Base-by-base conservation (phyloP, 2,888 invertebrate species). In the Eupithecia inturbata region DNA sequence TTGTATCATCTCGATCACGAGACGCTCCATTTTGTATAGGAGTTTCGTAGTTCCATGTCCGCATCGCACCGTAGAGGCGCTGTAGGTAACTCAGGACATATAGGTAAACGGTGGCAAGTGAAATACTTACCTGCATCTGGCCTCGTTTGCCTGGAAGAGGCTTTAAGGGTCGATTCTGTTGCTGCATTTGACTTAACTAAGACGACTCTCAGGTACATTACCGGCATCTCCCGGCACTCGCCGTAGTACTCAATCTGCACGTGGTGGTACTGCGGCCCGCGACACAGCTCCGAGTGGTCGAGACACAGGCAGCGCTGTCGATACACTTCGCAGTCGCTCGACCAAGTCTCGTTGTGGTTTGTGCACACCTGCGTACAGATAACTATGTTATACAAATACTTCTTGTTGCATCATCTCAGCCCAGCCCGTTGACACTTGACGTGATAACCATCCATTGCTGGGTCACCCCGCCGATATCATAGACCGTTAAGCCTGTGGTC, bases 181-280 rank as follows among this genome's bases (percentile, higher is more conserved):
- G 49, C n/a, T 49, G 49, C 7, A 49, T 7, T 5, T 49, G 49
- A 49, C 49, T 45, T 0, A 41, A 41, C 14, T 16, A 41, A 41
- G 19, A n/a, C n/a, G n/a, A n/a, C n/a, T n/a, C n/a, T 22, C 45
- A 22, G 49, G 49, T 53, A 60, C 2, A 9, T 16, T 60, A 70
- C 97, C 45, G 96, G 97, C 95, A 97, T 96, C 85, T 97, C 95
- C 78, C 97, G 95, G 88, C 98, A 98, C 80, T 95, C 95, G 76
- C 99, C 99, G 88, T 98, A 98, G 94, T 99, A 99, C 88, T 99
- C 98, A 85, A 99, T 97, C 88, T 99, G 98, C 76, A 98, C 96
- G 92, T 98, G 98, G 85, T 96, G 96, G 92, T 97, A 97, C 83
- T 96, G 95, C 49, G 96, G 93, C 72, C 97, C 96, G 83, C 94